Conservation (phyloP, 2,888 invertebrate species). For the Liposcelis brunnea region DNA sequence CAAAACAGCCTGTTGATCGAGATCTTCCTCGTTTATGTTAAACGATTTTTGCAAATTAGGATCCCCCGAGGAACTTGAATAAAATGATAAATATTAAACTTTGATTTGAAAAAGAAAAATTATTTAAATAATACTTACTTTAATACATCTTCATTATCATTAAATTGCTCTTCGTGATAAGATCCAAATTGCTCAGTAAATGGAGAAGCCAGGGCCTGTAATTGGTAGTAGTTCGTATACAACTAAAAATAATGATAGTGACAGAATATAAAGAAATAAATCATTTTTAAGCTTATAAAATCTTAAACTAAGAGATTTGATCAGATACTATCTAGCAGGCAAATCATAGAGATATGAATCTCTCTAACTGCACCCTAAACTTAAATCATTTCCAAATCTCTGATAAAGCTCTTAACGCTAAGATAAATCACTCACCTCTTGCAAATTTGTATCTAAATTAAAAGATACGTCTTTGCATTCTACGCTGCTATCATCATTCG, state of each 20-base stretch:
- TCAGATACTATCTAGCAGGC: too few species aligned
- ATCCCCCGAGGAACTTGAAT: constrained; percentile 8
- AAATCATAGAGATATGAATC: too few species aligned
- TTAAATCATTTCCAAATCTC: too few species aligned
- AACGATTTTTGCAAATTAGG: constrained; percentile 12
- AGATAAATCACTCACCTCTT: constrained; percentile 28
- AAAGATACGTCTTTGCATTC: constrained; percentile 27
- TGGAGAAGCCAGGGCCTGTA: background rate
- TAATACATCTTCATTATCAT: constrained; percentile 23
- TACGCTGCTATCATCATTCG: constrained; percentile 28
- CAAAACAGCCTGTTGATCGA: constrained; percentile 20
- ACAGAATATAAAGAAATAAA: background rate
- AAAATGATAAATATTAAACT: too few species aligned
- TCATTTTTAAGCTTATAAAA: too few species aligned
- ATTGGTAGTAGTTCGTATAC: background rate
- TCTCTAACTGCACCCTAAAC: too few species aligned
- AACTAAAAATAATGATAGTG: background rate
- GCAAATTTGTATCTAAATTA: constrained; percentile 27
- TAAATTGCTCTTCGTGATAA: constrained; percentile 26
- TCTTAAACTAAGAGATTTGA: too few species aligned
- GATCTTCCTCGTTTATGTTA: constrained; percentile 15
- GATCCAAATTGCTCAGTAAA: background rate
- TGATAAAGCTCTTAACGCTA: too few species aligned
- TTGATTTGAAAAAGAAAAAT: too few species aligned
- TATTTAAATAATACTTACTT: constrained; percentile 13